Evolutionary conservation across 2,113 vertebrate genomes (phyloP).

Genomic region (Tor tambroides): DNA sequence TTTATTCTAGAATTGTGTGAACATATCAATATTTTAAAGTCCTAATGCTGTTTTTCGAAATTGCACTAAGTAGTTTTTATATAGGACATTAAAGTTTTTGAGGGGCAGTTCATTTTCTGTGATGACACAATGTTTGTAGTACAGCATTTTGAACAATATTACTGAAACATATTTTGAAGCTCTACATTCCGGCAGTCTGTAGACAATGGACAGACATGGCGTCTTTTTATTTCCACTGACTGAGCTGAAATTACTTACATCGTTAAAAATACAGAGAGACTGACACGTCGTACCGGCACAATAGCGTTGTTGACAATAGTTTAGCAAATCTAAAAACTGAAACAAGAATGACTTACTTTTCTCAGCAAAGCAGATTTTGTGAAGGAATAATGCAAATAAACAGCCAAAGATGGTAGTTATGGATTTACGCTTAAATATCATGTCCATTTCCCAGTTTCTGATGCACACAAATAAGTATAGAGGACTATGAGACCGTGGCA

Average conservation of each 20-base stretch:
- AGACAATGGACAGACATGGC: not conserved
- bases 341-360: constrained; percentile 72
- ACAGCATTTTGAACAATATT: not conserved
- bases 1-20: not conserved
- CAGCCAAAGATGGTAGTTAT: constrained; percentile 60
- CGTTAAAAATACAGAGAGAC: not conserved
- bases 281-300: not conserved
- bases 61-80: not conserved
- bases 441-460: constrained; percentile 73
- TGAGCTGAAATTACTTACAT: not conserved
- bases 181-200: not conserved
- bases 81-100: not conserved
- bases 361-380: constrained; percentile 58
- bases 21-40: not conserved
- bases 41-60: not conserved
- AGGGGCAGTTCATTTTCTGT: not conserved
- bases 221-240: not conserved
- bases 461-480: constrained; percentile 66
- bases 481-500: constrained; percentile 73
- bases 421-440: constrained; percentile 62
- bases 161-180: not conserved
- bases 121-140: not conserved
- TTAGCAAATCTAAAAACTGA: not conserved
- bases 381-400: constrained; percentile 59
- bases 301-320: not conserved